phyloP scores from a whole-genome alignment of 37 sponge, comb jelly and placozoan species.

The Cladorhizidae sp. region DNA sequence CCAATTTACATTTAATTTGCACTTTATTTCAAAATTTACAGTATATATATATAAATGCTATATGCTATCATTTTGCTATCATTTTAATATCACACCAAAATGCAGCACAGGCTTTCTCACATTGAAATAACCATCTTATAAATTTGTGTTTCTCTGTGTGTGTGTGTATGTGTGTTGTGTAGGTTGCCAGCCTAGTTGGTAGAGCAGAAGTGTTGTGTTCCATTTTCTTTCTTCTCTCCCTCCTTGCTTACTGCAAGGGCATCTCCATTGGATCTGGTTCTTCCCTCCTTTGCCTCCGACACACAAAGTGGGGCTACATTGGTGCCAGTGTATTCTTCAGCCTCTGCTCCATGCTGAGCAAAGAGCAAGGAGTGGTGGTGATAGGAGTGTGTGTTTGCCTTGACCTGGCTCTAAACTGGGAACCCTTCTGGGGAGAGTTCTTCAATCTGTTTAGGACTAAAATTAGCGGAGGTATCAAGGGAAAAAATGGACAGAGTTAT shows the following conservation, averaged over 20 bases:
- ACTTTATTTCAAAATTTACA: too few relatives aligned
- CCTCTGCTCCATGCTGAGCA: slow-evolving; percentile 75
- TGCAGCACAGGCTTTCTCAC: too few relatives aligned
- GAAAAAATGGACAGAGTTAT: too few relatives aligned
- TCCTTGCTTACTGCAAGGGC: slow-evolving; percentile 47
- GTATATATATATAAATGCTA: too few relatives aligned
- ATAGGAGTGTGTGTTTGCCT: slow-evolving; percentile 64
- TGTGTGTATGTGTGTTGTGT: too few relatives aligned
- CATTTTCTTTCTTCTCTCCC: slow-evolving; percentile 75
- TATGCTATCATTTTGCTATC: too few relatives aligned
- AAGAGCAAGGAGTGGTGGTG: slow-evolving; percentile 83
- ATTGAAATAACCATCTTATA: too few relatives aligned
- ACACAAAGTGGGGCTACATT: slow-evolving; percentile 33
- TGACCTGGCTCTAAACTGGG: slow-evolving; percentile 74
- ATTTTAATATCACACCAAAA: too few relatives aligned
- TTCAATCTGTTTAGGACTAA: neutral
- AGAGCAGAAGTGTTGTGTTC: slow-evolving; percentile 82
- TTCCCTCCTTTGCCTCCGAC: neutral
- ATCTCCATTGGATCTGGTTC: slow-evolving; percentile 2
- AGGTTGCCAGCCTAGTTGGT: slow-evolving; percentile 90
- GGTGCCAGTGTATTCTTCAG: slow-evolving; percentile 45
- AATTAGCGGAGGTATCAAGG: neutral
- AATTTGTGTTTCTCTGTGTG: too few relatives aligned
- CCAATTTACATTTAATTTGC: too few relatives aligned
- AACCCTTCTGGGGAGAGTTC: neutral